phyloP scores from a whole-genome alignment of 2,888 invertebrate genomes.

The Standfussiana lucernea region DNA sequence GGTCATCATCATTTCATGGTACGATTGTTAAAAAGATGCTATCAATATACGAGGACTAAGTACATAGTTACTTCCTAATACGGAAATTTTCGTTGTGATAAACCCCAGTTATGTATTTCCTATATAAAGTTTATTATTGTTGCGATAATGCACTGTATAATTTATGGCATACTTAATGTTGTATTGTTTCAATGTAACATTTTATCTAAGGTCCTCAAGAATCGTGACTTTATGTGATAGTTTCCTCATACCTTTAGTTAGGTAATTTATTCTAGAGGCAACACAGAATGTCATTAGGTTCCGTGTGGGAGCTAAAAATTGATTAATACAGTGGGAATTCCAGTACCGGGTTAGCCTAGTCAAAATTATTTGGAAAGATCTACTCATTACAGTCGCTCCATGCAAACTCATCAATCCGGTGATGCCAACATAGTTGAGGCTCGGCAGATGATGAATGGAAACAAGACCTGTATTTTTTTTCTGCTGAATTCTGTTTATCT shows the following conservation, averaged over 20 bases:
- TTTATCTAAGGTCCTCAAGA: slow-evolving; percentile 10
- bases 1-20: slow-evolving; percentile 11
- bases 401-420: too few relatives aligned
- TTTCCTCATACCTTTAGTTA: slow-evolving; percentile 22
- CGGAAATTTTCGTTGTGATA: slow-evolving; percentile 16
- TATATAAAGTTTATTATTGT: slow-evolving; percentile 3
- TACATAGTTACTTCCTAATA: not conserved
- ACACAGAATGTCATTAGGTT: not conserved
- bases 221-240: slow-evolving; percentile 30
- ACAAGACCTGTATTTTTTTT: too few relatives aligned
- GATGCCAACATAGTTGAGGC: too few relatives aligned
- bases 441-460: too few relatives aligned
- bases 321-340: not conserved
- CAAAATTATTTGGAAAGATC: too few relatives aligned
- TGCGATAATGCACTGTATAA: not conserved
- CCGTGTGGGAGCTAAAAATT: not conserved
- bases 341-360: not conserved
- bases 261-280: slow-evolving; percentile 20
- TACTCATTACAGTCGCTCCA: too few relatives aligned
- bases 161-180: slow-evolving; percentile 2
- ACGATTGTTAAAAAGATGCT: slow-evolving; percentile 23
- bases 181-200: slow-evolving; percentile 4
- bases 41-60: slow-evolving; percentile 10
- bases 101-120: slow-evolving; percentile 24
- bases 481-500: not conserved